These are phyloP conservation scores for Sussaba pulchella DNA, from an alignment of 2,888 invertebrate species.

Conservation along the genomic window DNA sequence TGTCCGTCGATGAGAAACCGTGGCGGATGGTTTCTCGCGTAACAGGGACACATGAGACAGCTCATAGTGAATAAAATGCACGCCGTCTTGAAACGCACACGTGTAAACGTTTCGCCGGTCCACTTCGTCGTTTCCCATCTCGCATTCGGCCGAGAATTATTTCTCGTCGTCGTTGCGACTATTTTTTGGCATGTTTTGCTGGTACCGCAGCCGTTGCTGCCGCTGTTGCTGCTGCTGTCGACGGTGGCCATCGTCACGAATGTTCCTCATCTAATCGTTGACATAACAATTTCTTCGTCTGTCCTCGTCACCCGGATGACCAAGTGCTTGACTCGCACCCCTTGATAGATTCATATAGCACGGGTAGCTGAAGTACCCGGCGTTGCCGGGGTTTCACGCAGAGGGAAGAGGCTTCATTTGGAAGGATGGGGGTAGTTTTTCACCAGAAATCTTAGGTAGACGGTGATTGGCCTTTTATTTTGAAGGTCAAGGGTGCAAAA, in stretches of 20 bases:
- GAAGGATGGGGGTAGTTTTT: too few species aligned
- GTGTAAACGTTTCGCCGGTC: slow-evolving; percentile 66
- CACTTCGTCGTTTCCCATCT: slow-evolving; percentile 53
- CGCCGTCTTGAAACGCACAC: slow-evolving; percentile 70
- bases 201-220: not conserved
- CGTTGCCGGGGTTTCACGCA: too few species aligned
- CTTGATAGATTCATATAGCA: slow-evolving; percentile 50
- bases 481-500: too few species aligned
- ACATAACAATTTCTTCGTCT: slow-evolving; percentile 68
- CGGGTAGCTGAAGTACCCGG: too few species aligned
- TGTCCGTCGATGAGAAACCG: slow-evolving; percentile 94
- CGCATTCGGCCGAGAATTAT: slow-evolving; percentile 58
- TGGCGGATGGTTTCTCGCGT: slow-evolving; percentile 91
- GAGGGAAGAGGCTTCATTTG: too few species aligned
- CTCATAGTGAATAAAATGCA: slow-evolving; percentile 69
- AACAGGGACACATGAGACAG: slow-evolving; percentile 72
- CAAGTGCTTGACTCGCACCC: slow-evolving; percentile 28
- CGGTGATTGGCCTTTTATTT: too few species aligned
- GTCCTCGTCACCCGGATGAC: slow-evolving; percentile 59
- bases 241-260: slow-evolving; percentile 39
- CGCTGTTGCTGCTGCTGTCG: too few species aligned
- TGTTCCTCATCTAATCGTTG: slow-evolving; percentile 66
- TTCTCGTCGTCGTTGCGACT: slow-evolving; percentile 71
- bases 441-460: too few species aligned
- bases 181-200: slow-evolving; percentile 28